Base-by-base conservation (phyloP, 2,888 invertebrate genomes). In the Pseudolycoriella hygida region DNA sequence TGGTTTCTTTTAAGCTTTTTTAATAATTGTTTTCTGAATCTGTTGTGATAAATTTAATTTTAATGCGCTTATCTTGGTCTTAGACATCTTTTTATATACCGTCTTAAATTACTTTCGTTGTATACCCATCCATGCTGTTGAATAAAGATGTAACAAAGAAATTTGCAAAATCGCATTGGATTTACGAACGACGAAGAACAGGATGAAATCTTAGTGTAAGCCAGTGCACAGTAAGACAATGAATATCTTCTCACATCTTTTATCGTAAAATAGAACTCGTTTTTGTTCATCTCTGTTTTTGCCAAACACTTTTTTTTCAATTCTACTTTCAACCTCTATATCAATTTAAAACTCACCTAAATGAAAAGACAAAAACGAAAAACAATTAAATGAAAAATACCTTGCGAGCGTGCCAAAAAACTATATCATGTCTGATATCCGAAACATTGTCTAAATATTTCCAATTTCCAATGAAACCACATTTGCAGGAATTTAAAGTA, bases 21-120 rank as follows among this genome's bases (percentile, higher is more conserved):
- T 12, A 14, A 14, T 34, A 34, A 14, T 34, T 14, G 34, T 14
- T 34, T 34, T 34, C 15, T 5, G 34, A 14, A 14, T 34, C 15
- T 34, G 34, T 34, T 34, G 12, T 34, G 34, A 34, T 34, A 34
- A 34, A 34, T 34, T 14, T 34, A 34, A 34, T 34, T 34, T 34
- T 14, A 34, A 34, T 34, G 15, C 34, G 34, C 12, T 34, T 34
- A 34, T 34, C 34, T 14, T 34, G n/a, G n/a, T 34, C 25, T 12
- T 14, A 34, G 34, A 34, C 34, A 34, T 34, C 34, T 34, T 14
- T 14, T 34, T 14, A 5, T 34, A 14, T 34, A 34, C 15, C 12
- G 34, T 25, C 25, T 25, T 25, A 25, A 25, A 25, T 25, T 25
- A 25, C 25, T 25, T 25, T 25, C 25, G 25, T 25, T 25, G 25